A percentile compares a stretch with the other conserved stretches of the same genome.
Conservation (phyloP, 23 tunicate species). For the Clavelina lepadiformis region DNA sequence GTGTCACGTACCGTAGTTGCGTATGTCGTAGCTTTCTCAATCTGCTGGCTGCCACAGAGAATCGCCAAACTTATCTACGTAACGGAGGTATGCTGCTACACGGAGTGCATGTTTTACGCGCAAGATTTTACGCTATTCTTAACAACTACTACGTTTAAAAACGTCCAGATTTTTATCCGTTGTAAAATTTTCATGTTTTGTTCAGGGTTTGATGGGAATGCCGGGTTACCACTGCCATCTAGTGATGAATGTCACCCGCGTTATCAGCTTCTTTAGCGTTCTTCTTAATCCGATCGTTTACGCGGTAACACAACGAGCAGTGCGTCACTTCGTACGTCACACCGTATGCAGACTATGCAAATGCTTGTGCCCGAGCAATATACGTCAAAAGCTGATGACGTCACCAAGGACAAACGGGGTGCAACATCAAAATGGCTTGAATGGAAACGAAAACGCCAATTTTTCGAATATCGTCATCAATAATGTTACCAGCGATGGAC, state of each 20-base stretch:
- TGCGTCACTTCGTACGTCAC: conserved; percentile 47
- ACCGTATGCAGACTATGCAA: conserved; percentile 15
- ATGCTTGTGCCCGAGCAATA: conserved; percentile 10
- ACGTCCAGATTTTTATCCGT: too few species aligned
- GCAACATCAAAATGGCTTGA: background rate
- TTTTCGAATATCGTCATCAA: conserved; percentile 21
- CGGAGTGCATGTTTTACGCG: background rate
- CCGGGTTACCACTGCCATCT: conserved; percentile 43
- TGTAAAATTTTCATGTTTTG: too few species aligned
- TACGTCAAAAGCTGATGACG: background rate
- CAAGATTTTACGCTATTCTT: background rate
- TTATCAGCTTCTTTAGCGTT: conserved; percentile 86
- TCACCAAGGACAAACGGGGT: conserved; percentile 2
- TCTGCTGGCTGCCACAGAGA: conserved; percentile 94
- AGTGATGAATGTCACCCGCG: conserved; percentile 23
- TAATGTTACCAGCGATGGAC: conserved; percentile 35
- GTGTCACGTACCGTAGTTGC: conserved; percentile 67
- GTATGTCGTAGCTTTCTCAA: conserved; percentile 68
- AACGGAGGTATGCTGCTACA: conserved; percentile 34
- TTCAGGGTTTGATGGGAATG: conserved; percentile 59
- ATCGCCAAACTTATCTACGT: conserved; percentile 41
- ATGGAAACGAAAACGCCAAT: conserved; percentile 14
- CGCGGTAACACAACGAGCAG: conserved; percentile 76
- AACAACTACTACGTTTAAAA: too few species aligned
- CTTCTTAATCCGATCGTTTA: conserved; percentile 86